A percentile compares a stretch with the other conserved stretches of the same genome.
Conservation (phyloP, 2,113 vertebrate genomes). For the Eolophus roseicapilla region DNA sequence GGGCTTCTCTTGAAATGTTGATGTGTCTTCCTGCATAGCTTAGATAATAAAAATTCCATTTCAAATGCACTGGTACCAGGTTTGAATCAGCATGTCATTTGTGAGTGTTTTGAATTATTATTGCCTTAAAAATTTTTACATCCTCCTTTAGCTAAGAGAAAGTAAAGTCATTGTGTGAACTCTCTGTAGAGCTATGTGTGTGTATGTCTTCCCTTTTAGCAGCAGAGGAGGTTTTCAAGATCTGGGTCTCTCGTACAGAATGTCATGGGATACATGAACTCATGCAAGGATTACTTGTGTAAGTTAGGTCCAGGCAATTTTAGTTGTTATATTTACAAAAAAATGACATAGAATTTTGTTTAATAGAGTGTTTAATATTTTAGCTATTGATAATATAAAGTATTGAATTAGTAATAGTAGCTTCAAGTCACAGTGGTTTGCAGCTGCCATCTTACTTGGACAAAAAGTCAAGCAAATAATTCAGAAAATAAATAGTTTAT, state of each 20-base stretch:
- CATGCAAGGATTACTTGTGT: neutral
- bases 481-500: neutral
- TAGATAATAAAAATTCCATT: neutral
- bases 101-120: constrained; percentile 15
- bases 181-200: neutral
- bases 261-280: neutral
- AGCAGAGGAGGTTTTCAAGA: neutral
- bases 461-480: neutral
- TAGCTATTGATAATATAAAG: neutral
- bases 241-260: neutral
- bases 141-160: neutral
- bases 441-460: neutral
- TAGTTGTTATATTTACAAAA: neutral
- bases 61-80: neutral
- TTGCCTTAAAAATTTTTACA: neutral
- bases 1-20: neutral
- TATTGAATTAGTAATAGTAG: neutral
- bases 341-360: neutral
- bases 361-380: neutral
- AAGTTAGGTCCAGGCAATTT: neutral
- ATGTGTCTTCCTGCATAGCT: neutral
- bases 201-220: neutral
- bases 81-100: neutral
- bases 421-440: neutral
- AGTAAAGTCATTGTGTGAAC: neutral